A percentile compares a stretch with the other conserved stretches of the same genome.
Conservation (phyloP, 2,888 invertebrate genomes). For the Lamellibrachia satsuma region DNA sequence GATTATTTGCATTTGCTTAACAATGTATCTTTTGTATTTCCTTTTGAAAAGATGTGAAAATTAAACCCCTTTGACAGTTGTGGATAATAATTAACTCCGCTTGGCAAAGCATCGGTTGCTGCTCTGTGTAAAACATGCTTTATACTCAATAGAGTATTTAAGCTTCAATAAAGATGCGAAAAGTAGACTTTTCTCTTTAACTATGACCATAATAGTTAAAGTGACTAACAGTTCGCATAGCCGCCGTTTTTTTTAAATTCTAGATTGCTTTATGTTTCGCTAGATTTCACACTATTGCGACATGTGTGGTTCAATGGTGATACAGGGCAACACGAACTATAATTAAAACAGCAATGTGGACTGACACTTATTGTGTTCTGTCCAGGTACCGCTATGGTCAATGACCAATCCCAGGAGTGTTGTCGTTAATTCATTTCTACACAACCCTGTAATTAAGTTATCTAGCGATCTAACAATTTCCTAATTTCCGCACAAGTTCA, state of each 20-base stretch:
- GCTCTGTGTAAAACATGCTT: neutral
- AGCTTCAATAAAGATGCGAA: too few species aligned
- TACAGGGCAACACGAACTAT: neutral
- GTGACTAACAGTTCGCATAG: too few species aligned
- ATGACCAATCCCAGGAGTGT: too few species aligned
- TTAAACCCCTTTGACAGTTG: neutral
- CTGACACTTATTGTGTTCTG: too few species aligned
- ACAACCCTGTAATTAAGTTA: neutral
- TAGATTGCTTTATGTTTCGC: too few species aligned
- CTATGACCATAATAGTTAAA: too few species aligned
- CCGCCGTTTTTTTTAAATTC: too few species aligned
- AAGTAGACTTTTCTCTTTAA: too few species aligned
- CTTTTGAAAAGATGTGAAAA: neutral
- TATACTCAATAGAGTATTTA: neutral
- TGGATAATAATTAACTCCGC: neutral
- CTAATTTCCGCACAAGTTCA: neutral
- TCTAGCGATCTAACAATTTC: neutral
- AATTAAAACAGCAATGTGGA: too few species aligned
- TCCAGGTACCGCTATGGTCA: too few species aligned
- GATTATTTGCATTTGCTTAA: neutral
- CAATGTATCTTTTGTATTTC: neutral
- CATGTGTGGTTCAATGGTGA: neutral
- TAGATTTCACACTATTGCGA: too few species aligned
- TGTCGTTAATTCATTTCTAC: neutral
- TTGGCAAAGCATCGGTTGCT: neutral